Evolutionary conservation across 2,113 vertebrate genomes (phyloP).

Genomic region (Egretta garzetta): DNA sequence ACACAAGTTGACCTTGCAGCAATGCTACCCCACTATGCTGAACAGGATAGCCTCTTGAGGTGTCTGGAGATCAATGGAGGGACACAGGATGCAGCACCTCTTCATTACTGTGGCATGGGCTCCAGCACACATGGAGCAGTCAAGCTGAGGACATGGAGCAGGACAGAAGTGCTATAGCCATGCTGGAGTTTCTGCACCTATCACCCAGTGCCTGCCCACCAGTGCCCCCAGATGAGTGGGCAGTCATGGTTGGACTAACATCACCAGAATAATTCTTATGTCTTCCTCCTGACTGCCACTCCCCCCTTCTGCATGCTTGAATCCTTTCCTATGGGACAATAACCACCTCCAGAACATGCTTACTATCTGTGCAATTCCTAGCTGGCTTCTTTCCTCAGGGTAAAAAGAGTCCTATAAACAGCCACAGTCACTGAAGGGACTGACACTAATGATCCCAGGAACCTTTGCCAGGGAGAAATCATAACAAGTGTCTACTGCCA

Average conservation of each 20-base stretch:
- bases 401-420: not conserved
- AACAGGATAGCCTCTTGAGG: not conserved
- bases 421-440: not conserved
- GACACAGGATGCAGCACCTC: not conserved
- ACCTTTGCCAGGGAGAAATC: not conserved
- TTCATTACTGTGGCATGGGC: not conserved
- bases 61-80: rapidly evolving
- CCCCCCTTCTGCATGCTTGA: not conserved
- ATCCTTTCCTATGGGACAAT: not conserved
- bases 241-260: rapidly evolving
- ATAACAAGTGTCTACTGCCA: not conserved
- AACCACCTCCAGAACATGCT: not conserved
- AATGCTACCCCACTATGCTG: not conserved
- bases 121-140: not conserved
- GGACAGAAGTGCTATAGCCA: not conserved
- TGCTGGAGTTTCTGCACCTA: not conserved
- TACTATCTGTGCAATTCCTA: not conserved
- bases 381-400: not conserved
- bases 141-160: not conserved
- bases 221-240: rapidly evolving
- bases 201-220: not conserved
- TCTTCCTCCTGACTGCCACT: not conserved
- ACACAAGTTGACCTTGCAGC: not conserved
- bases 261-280: not conserved
- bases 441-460: not conserved